Evolutionary conservation across 2,888 invertebrate species (phyloP).

Genomic region (Latheticus oryzae): DNA sequence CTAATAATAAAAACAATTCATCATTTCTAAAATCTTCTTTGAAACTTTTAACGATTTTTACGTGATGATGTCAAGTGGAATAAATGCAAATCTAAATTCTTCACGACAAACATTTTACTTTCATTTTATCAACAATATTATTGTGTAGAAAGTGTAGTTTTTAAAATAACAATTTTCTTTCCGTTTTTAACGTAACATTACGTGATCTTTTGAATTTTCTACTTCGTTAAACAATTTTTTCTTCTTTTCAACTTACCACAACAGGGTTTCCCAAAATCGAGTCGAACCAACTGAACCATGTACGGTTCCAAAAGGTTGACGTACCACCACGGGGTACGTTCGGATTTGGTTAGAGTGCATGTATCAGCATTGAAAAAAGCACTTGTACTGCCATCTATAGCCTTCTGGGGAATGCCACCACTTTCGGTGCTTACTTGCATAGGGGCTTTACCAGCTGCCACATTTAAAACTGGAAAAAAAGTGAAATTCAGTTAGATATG

Average conservation of each 20-base stretch:
- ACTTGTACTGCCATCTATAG: conserved; percentile 91
- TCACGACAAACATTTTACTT: conserved; percentile 26
- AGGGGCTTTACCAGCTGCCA: conserved; percentile 94
- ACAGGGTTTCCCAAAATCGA: conserved; percentile 92
- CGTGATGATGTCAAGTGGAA: no score
- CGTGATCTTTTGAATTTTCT: conserved; percentile 31
- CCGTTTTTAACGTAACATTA: conserved; percentile 34
- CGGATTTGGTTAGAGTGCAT: conserved; percentile 86
- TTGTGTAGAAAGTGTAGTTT: conserved; percentile 36
- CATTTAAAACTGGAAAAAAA: conserved; percentile 82
- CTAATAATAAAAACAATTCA: no score
- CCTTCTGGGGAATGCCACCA: conserved; percentile 88
- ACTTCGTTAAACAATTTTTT: no score
- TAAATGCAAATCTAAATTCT: no score
- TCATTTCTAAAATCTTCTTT: no score
- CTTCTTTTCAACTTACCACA: conserved; percentile 80
- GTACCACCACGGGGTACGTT: conserved; percentile 94
- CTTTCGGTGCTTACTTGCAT: conserved; percentile 91
- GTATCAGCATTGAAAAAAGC: conserved; percentile 84
- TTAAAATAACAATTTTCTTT: conserved; percentile 24
- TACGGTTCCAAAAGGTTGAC: conserved; percentile 94
- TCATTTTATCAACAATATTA: conserved; percentile 31
- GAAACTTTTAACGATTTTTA: no score
- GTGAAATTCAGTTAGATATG: conserved; percentile 35
- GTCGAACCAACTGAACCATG: conserved; percentile 91